Conservation (phyloP, 2,113 vertebrate species). For the Reinhardtius hippoglossoides region DNA sequence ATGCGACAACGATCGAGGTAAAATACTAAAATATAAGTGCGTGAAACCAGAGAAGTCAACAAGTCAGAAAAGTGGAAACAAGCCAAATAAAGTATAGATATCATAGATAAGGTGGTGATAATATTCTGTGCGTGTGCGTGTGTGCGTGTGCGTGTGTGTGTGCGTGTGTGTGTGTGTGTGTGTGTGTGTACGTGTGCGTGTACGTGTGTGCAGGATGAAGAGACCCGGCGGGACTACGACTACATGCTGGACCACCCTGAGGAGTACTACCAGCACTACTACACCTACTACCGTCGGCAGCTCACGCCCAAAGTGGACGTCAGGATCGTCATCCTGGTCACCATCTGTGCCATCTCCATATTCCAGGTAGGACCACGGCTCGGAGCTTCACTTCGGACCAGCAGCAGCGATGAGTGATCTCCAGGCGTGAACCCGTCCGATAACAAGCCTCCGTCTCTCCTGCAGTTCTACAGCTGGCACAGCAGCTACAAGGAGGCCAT, state of each 20-base stretch:
- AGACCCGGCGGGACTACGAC: constrained; percentile 93
- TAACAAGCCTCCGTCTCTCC: background rate
- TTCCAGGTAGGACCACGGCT: constrained; percentile 87
- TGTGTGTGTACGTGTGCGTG: background rate
- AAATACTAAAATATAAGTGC: too few relatives aligned
- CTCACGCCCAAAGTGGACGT: constrained; percentile 94
- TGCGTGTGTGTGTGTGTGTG: too few relatives aligned
- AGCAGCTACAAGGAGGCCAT: constrained; percentile 98
- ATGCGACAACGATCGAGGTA: too few relatives aligned
- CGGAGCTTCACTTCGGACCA: too few relatives aligned
- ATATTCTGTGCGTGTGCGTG: too few relatives aligned
- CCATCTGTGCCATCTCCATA: constrained; percentile 91
- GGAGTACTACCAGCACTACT: constrained; percentile 96
- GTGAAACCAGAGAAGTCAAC: too few relatives aligned
- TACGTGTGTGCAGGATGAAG: constrained; percentile 88
- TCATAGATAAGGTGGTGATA: too few relatives aligned
- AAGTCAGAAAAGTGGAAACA: too few relatives aligned
- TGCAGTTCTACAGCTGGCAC: constrained; percentile 98
- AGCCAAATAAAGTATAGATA: too few relatives aligned
- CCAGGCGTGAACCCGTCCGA: too few relatives aligned
- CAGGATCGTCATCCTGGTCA: constrained; percentile 91
- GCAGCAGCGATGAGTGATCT: too few relatives aligned
- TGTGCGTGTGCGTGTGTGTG: too few relatives aligned
- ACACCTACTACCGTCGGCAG: constrained; percentile 92
- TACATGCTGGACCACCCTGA: constrained; percentile 98